A percentile compares a stretch with the other conserved stretches of the same genome.
These are phyloP conservation scores for Notarius quadriscutis DNA, from an alignment of 2,113 vertebrate species.

Conservation along the genomic window DNA sequence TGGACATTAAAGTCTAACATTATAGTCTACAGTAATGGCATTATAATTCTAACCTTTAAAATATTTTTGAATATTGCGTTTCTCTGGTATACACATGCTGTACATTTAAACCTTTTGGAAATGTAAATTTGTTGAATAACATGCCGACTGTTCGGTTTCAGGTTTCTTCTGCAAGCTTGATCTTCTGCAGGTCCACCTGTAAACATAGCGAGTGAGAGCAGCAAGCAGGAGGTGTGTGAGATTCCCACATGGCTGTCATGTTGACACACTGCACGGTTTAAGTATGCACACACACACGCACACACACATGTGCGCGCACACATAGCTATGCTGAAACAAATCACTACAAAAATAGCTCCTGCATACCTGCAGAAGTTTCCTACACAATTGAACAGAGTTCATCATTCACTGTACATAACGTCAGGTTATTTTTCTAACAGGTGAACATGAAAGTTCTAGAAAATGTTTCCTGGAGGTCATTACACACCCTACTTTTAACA, in stretches of 20 bases:
- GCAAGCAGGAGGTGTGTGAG: conserved; percentile 16
- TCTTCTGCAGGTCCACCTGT: conserved; percentile 1
- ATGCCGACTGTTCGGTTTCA: not conserved
- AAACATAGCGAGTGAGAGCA: conserved; percentile 14
- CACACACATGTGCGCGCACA: conserved; percentile 14
- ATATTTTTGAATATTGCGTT: not conserved
- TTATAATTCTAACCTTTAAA: not conserved
- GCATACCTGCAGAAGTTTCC: not conserved
- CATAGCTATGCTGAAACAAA: not conserved
- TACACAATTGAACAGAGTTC: not conserved
- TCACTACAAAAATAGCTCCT: not conserved
- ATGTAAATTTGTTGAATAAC: not conserved
- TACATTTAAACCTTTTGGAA: not conserved
- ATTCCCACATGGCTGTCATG: conserved; percentile 26
- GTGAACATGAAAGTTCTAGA: not conserved
- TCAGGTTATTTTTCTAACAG: no score
- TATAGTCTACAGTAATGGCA: no score
- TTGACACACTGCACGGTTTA: conserved; percentile 77
- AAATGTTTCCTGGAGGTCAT: not conserved
- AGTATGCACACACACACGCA: not conserved
- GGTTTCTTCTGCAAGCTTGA: not conserved
- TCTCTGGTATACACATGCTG: not conserved
- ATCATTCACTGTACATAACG: not conserved
- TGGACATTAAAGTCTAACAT: no score
- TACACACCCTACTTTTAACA: not conserved